Percentiles rank a stretch among this genome's conserved stretches.
phyloP scores from a whole-genome alignment of 2,113 vertebrate species.

The Theropithecus gelada region DNA sequence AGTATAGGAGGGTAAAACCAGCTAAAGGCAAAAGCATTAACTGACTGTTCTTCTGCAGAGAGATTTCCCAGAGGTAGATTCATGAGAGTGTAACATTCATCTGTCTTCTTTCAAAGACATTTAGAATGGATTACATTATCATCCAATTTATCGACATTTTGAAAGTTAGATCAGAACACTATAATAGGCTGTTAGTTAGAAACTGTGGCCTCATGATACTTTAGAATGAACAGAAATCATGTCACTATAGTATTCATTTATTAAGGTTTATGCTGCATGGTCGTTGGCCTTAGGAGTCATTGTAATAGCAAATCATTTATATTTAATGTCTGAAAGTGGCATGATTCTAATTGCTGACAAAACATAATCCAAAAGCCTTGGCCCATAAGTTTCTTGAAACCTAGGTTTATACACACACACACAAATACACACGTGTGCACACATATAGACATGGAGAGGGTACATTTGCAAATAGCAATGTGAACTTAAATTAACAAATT shows the following conservation, averaged over 20 bases:
- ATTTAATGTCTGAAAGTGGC: conserved; percentile 13
- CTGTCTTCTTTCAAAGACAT: conserved; percentile 59
- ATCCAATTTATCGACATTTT: conserved; percentile 61
- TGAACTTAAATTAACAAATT: conserved; percentile 2
- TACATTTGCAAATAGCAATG: neutral
- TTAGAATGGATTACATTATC: conserved; percentile 52
- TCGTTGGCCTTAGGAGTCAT: neutral
- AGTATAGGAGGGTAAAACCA: neutral
- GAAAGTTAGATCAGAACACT: conserved; percentile 55
- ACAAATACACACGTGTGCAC: neutral
- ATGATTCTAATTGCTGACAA: conserved; percentile 22
- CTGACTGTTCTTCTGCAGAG: conserved; percentile 30
- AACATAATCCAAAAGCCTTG: neutral
- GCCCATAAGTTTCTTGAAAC: neutral
- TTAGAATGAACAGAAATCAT: conserved; percentile 2
- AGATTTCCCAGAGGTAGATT: conserved; percentile 32
- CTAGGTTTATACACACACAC: neutral
- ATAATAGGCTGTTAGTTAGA: conserved; percentile 41
- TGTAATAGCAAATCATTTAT: conserved; percentile 19
- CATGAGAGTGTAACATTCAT: neutral
- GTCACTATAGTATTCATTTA: neutral
- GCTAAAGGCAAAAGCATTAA: conserved; percentile 28
- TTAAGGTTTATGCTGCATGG: conserved; percentile 5
- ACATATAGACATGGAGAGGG: neutral
- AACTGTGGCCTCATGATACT: conserved; percentile 17